Evolutionary conservation across 2,113 vertebrate species (phyloP).

Genomic region (Gopherus flavomarginatus): DNA sequence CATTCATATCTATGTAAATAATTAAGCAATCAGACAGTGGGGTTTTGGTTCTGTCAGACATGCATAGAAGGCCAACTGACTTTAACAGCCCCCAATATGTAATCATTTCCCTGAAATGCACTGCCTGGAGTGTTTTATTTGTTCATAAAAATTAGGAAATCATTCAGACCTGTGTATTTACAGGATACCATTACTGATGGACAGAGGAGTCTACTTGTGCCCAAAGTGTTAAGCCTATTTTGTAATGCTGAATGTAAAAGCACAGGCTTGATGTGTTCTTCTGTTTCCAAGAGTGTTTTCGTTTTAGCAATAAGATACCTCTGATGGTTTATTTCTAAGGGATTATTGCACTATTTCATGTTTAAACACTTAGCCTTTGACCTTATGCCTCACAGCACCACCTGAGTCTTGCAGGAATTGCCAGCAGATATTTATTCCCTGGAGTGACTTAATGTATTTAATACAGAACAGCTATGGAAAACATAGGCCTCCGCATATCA

Average conservation of each 20-base stretch:
- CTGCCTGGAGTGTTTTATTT: neutral
- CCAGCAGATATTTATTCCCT: neutral
- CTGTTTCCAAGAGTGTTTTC: neutral
- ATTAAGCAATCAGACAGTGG: neutral
- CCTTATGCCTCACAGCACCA: neutral
- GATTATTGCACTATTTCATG: neutral
- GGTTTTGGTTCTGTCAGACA: neutral
- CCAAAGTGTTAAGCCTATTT: neutral
- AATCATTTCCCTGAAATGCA: neutral
- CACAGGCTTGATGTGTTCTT: neutral
- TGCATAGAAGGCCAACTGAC: neutral
- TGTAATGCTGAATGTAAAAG: neutral
- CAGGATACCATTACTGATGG: neutral
- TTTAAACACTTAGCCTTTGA: neutral
- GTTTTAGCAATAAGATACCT: neutral
- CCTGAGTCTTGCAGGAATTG: constrained; percentile 2
- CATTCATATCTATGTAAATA: neutral
- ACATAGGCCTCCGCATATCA: neutral
- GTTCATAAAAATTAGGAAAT: neutral
- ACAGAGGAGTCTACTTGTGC: neutral
- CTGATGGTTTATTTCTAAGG: neutral
- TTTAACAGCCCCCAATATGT: neutral
- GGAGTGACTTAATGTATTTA: neutral
- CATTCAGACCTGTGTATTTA: neutral
- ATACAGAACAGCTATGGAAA: neutral